Evolutionary conservation across 2,888 invertebrate genomes (phyloP).

Genomic region (Orthonychiurus folsomi): DNA sequence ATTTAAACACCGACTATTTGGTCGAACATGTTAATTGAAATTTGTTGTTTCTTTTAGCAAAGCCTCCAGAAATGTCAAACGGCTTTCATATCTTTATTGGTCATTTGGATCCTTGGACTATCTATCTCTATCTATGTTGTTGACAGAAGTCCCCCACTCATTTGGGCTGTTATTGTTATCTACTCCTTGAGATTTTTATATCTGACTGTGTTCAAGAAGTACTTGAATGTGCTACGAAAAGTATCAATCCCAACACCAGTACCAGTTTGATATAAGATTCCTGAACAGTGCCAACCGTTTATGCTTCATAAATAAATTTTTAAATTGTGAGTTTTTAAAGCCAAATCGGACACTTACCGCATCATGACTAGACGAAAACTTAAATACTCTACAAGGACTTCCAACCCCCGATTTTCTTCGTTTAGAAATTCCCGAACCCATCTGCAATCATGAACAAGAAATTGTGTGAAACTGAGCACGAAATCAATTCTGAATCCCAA

Average conservation of each 20-base stretch:
- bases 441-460: conserved; percentile 51
- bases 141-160: neutral
- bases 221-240: neutral
- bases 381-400: conserved; percentile 94
- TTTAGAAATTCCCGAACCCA: conserved; percentile 98
- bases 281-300: no score
- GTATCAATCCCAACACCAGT: neutral
- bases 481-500: conserved; percentile 39
- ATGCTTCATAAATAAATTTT: neutral
- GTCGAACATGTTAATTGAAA: neutral
- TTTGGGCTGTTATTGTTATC: neutral
- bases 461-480: neutral
- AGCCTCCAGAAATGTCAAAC: conserved; percentile 25
- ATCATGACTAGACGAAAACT: conserved; percentile 90
- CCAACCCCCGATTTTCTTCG: conserved; percentile 89
- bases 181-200: neutral
- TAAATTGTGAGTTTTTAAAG: neutral
- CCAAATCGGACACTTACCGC: conserved; percentile 44
- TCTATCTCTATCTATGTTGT: neutral
- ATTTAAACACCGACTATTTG: neutral
- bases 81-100: conserved; percentile 21
- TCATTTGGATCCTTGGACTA: conserved; percentile 23
- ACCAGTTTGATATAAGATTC: neutral
- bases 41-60: conserved; percentile 14
- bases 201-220: neutral